Conservation (phyloP, 2,888 invertebrate genomes). For the Escarpia spicata region DNA sequence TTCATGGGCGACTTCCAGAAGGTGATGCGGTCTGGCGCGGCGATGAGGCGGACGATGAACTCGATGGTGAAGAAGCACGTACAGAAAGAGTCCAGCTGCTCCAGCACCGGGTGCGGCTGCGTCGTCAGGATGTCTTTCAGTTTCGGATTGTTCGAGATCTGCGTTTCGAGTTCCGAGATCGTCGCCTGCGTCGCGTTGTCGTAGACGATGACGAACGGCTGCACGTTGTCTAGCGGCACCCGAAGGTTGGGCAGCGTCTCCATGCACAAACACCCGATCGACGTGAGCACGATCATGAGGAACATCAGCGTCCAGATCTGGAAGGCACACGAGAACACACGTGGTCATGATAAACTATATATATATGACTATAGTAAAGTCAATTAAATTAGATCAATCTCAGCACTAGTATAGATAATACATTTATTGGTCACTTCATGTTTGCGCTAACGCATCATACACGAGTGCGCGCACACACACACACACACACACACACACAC, state of each 20-base stretch:
- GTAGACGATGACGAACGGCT: neutral
- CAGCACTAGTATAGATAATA: too few relatives aligned
- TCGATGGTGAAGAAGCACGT: constrained; percentile 48
- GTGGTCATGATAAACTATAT: too few relatives aligned
- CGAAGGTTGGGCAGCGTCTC: constrained; percentile 39
- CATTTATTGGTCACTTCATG: too few relatives aligned
- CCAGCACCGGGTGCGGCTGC: constrained; percentile 38
- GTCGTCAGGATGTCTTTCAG: constrained; percentile 36
- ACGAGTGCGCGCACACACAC: too few relatives aligned
- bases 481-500: neutral
- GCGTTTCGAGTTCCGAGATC: neutral
- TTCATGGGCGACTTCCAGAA: constrained; percentile 44
- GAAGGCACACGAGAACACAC: neutral
- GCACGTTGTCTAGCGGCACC: neutral
- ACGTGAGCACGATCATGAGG: constrained; percentile 39
- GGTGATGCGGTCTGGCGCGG: constrained; percentile 41
- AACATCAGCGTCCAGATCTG: constrained; percentile 42
- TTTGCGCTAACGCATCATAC: too few relatives aligned
- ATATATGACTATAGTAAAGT: too few relatives aligned
- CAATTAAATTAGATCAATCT: too few relatives aligned
- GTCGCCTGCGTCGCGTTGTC: neutral
- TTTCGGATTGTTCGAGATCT: constrained; percentile 31
- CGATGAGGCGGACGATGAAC: constrained; percentile 43
- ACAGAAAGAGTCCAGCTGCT: constrained; percentile 40
- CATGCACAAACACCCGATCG: constrained; percentile 41